Evolutionary conservation across 1,140 invertebrate species (phyloP).

Genomic region (Argopecten irradians): DNA sequence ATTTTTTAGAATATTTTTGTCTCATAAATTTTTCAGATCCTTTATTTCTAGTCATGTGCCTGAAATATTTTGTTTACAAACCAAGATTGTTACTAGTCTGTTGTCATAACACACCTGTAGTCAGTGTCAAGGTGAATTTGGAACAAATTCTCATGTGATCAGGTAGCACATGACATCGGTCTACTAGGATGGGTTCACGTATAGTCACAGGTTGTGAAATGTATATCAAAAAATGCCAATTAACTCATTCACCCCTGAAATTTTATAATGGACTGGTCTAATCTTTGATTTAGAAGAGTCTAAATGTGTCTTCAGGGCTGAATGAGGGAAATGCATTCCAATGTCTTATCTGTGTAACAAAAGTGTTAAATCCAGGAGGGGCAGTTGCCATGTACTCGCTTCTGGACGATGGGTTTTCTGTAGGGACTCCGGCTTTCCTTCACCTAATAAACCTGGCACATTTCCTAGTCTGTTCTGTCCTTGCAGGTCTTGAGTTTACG

Average conservation of each 20-base stretch:
- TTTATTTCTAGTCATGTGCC: not conserved
- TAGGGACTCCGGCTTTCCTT: too few relatives aligned
- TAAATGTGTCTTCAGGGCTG: too few relatives aligned
- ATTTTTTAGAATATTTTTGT: not conserved
- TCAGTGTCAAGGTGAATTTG: conserved; percentile 16
- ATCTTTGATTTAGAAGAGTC: too few relatives aligned
- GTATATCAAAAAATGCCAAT: not conserved
- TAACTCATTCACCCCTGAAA: not conserved
- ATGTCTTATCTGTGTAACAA: too few relatives aligned
- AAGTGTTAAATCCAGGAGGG: too few relatives aligned
- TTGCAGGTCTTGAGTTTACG: too few relatives aligned
- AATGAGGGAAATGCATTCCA: too few relatives aligned
- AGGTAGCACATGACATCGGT: not conserved
- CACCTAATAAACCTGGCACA: too few relatives aligned
- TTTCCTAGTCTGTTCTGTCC: too few relatives aligned
- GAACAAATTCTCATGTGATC: not conserved
- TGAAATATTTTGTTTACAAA: not conserved
- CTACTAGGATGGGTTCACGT: not conserved
- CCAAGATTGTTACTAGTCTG: not conserved
- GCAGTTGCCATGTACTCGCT: too few relatives aligned
- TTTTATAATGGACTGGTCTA: too few relatives aligned
- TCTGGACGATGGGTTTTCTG: too few relatives aligned
- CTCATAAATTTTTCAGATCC: not conserved
- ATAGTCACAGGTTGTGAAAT: not conserved
- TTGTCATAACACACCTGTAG: not conserved